A percentile compares a stretch with the other conserved stretches of the same genome.
Evolutionary conservation across 2,888 invertebrate species (phyloP).

Genomic region (Drymonia ruficornis): DNA sequence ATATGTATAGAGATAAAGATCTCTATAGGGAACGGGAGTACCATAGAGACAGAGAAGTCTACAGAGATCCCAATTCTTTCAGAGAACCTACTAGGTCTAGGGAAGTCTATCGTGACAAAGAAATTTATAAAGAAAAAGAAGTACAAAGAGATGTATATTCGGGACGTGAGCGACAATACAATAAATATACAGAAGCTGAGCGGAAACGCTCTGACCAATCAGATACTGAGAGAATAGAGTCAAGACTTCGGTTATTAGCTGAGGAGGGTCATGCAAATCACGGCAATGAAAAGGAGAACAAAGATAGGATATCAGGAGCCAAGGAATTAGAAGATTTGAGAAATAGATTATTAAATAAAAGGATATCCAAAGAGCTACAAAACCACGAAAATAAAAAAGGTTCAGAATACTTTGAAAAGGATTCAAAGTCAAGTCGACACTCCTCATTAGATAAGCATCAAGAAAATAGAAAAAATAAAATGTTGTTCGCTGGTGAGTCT

Average conservation of each 20-base stretch:
- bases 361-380: constrained; percentile 87
- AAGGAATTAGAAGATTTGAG: constrained; percentile 90
- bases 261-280: constrained; percentile 70
- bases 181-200: constrained; percentile 69
- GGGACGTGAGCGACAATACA: constrained; percentile 68
- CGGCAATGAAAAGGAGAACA: constrained; percentile 79
- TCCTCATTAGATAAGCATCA: constrained; percentile 76
- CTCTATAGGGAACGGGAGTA: constrained; percentile 73
- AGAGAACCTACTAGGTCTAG: constrained; percentile 59
- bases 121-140: constrained; percentile 67
- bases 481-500: constrained; percentile 87
- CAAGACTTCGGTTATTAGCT: constrained; percentile 66
- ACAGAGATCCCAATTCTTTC: constrained; percentile 59
- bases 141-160: constrained; percentile 64
- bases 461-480: constrained; percentile 87
- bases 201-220: constrained; percentile 52
- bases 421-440: constrained; percentile 67
- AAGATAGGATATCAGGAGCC: constrained; percentile 78
- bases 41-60: constrained; percentile 66
- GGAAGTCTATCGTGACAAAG: constrained; percentile 67
- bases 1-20: constrained; percentile 71
- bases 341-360: constrained; percentile 88
- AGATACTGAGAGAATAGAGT: constrained; percentile 72
- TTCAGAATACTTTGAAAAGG: constrained; percentile 77
- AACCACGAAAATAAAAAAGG: constrained; percentile 71